Evolutionary conservation across 1,140 invertebrate genomes (phyloP), one percentile per base, ranked within the genome.

Genomic region (Drosophila leontia): DNA sequence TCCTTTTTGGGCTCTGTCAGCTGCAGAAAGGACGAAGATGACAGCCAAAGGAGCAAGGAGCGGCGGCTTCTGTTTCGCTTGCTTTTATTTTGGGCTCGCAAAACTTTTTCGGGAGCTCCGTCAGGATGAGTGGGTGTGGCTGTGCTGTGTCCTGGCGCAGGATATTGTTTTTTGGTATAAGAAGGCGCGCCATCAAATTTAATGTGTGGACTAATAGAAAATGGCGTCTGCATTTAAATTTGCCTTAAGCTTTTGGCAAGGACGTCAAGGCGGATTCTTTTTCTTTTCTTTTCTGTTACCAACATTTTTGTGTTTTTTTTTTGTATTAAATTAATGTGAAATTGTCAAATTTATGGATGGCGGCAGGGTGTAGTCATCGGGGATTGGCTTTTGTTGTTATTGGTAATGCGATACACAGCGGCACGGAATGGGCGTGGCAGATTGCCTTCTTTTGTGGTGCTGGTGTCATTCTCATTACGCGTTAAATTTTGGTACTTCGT

Each of bases 151-250:
- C 51, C 51, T 19, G 51, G 51, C 17, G 57, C 62, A 64, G 62
- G 56, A 64, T 62, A 62, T 39, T 75, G 53, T 75, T 55, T 53
- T 68, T 41, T 82, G 62, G 63, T 47, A 85, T 41, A 56, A 48
- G 56, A 76, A 69, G 75, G 83, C 79, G 83, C 79, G 82, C 75
- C 84, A 53, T 87, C 75, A 88, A 87, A 88, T 87, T 87, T 87
- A 87, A 87, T 88, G 83, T 87, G 83, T 42, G 80, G 76, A 80
- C 68, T 83, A 87, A 87, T 87, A 87, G 84, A 87, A 78, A 87
- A 87, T 87, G 84, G 84, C 84, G 84, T 87, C 84, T 88, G 80
- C 84, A 84, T 84, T 88, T 90, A 88, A 87, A 87, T 87, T 88
- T 75, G 11, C 34, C 48, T 12, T 39, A 26, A 34, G 44, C 37